Conservation (phyloP, 2,113 vertebrate genomes). For the Falcunculus frontatus region DNA sequence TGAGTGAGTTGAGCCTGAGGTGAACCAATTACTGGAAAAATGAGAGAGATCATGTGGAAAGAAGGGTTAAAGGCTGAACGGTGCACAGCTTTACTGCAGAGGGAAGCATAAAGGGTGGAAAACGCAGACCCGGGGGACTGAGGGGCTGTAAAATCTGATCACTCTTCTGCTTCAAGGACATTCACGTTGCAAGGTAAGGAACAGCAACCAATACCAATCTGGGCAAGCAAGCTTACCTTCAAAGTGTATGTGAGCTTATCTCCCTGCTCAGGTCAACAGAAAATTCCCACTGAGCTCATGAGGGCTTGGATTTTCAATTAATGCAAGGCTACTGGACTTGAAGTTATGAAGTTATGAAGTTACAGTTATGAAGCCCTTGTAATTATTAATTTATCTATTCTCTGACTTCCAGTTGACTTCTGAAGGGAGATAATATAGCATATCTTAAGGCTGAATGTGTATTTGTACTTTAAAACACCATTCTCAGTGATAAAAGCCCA, state of each 20-base stretch:
- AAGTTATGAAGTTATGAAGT: no score
- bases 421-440: background rate
- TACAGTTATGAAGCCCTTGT: slow-evolving; percentile 7
- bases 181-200: background rate
- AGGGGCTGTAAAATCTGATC: background rate
- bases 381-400: slow-evolving; percentile 47
- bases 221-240: background rate
- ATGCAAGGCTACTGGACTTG: background rate
- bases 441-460: background rate
- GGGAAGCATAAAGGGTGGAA: background rate
- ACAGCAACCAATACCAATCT: background rate
- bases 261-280: background rate
- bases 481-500: background rate
- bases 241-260: background rate
- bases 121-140: background rate
- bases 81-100: background rate
- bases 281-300: slow-evolving; percentile 18
- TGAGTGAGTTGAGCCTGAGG: background rate
- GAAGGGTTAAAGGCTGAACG: background rate
- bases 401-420: slow-evolving; percentile 15
- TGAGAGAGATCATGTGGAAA: background rate
- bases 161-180: background rate
- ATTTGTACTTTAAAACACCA: background rate
- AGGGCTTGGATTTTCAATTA: slow-evolving; percentile 8
- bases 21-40: slow-evolving; percentile 20